Base-by-base conservation (phyloP, 2,888 invertebrate genomes). In the Netelia inedita region DNA sequence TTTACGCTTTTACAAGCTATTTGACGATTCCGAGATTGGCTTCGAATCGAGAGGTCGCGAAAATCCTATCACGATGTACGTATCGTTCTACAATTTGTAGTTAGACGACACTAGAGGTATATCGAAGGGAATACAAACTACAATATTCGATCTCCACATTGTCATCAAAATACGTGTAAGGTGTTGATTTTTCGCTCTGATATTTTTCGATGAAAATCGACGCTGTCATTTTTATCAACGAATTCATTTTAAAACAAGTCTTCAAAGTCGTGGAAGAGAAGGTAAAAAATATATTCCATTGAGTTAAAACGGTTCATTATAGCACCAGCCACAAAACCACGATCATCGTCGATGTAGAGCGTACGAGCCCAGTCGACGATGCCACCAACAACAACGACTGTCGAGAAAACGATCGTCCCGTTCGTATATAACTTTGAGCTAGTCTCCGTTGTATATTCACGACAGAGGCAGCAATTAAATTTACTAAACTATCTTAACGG, bases 21-120 rank as follows among this genome's bases (percentile, higher is more conserved):
- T 80, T 68, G 68, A 76, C 80, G 72, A 76, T 83, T 50, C 10
- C 14, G 57, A 53, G 41, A 79, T 76, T 72, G 55, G 66, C 66
- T 23, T 74, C 46, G 10, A 59, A 8, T 53, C 61, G 16, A 65
- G 43, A 35, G 14, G n/a, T 46, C 41, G 72, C 71, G 55, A 50
- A 71, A 83, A 50, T n/a, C 2, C 35, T 16, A 79, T 69, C 69
- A 46, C 46, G 46, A 63, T 50, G 46, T 21, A 46, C 79, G 41
- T 78, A 73, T 61, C 68, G 46, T 55, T 71, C 21, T 8, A 5
- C 43, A 35, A 55, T 71, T 63, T 50, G 35, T 21, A 68, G 23
- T 28, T 35, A 35, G 65, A 65, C 65, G 50, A 74, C 23, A 69
- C 63, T 41, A 9, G 6, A 19, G 2, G 1, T 23, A 14, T 71